These are phyloP conservation scores for Sebastes variabilis DNA, from an alignment of 2,797 vertebrate genomes.

Conservation along the genomic window DNA sequence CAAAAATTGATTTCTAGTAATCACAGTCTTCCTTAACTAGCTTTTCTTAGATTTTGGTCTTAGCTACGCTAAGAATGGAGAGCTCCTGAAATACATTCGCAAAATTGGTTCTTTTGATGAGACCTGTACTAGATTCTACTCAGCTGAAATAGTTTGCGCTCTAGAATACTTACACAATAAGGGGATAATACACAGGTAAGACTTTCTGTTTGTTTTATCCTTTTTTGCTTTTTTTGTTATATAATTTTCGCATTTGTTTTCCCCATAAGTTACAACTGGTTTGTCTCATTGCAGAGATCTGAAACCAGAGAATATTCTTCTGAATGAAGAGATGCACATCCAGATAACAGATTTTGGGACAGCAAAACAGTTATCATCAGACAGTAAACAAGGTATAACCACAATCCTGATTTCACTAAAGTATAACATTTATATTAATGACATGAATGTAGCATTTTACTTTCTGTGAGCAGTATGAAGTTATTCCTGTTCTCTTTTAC, in stretches of 20 bases:
- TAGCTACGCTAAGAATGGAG: conserved; percentile 99
- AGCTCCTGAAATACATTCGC: conserved; percentile 98
- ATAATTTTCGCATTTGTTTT: neutral
- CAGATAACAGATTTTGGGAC: conserved; percentile 99
- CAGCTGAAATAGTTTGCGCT: conserved; percentile 96
- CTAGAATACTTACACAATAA: conserved; percentile 97
- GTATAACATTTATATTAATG: neutral
- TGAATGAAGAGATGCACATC: conserved; percentile 99
- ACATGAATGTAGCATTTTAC: neutral
- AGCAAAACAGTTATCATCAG: conserved; percentile 96
- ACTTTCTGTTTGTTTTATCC: neutral
- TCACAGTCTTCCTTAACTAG: conserved; percentile 84
- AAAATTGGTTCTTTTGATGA: conserved; percentile 99
- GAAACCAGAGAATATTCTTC: conserved; percentile 98
- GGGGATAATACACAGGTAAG: conserved; percentile 98
- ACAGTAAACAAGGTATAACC: conserved; percentile 92
- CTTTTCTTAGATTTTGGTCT: conserved; percentile 94
- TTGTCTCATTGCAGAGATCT: conserved; percentile 89
- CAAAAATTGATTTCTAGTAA: neutral
- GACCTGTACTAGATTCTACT: conserved; percentile 98
- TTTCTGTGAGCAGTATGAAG: neutral
- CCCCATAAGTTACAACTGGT: neutral
- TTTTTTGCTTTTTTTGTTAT: neutral
- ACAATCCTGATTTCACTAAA: neutral
- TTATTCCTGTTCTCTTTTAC: neutral